Base-by-base conservation (phyloP, 2,888 invertebrate species). In the Xestia rhomboidea region DNA sequence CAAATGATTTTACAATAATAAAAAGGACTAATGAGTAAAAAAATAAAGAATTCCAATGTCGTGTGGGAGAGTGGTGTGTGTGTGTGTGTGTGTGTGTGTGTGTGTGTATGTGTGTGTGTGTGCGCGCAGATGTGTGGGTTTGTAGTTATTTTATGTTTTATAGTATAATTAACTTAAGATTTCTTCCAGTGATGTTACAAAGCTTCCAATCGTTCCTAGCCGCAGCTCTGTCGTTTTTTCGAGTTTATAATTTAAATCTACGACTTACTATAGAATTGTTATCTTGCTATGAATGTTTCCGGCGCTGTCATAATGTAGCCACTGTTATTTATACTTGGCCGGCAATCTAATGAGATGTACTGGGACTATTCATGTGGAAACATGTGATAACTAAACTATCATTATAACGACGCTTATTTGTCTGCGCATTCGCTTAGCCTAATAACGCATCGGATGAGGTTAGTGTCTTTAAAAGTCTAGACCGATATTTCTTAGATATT, bases 271-370 rank as follows among this genome's bases (percentile, higher is more conserved):
- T 21, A 21, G 5, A 77, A 21, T 81, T 84, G 71, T 63, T 80
- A 77, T 81, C 73, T 77, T 60, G 77, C 21, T 44, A 70, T n/a
- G 57, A 57, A 72, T 63, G 66, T 78, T 82, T 84, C 83, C 85
- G 85, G 78, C 46, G 51, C 70, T 63, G 72, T 60, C 72, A 81
- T 69, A 69, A 66, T 74, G 77, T 85, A 71, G 46, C 60, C 66
- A 84, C 66, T 73, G 70, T 49, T 84, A 77, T 82, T 73, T 79
- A 82, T 81, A 81, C 68, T 57, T 68, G 68, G 54, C 57, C 30
- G 51, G 60, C 71, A 64, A 68, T 76, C 62, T 68, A 83, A 79
- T 44, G 74, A 68, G 54, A 73, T 79, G 54, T 81, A 72, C 81
- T 67, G 60, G 15, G 24, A 38, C 68, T 84, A 72, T 81, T 81